Percentiles rank a stretch among this genome's conserved stretches.
Conservation (phyloP, 2,888 invertebrate species). For the Erannis defoliaria region DNA sequence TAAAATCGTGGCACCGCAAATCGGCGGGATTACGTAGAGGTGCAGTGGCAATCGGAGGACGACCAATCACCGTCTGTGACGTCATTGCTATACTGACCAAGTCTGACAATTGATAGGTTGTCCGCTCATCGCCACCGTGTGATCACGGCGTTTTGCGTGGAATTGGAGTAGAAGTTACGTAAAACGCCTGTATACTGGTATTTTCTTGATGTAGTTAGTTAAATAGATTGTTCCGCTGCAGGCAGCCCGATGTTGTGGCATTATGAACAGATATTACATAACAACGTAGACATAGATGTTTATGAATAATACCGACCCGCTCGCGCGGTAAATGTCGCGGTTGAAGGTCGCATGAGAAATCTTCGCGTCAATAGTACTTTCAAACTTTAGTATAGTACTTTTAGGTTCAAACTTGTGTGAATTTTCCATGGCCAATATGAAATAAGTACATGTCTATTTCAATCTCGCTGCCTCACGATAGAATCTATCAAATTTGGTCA, state of each 20-base stretch:
- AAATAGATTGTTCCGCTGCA: conserved; percentile 23
- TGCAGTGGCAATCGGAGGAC: neutral
- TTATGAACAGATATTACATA: conserved; percentile 43
- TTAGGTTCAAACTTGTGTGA: neutral
- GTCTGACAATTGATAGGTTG: neutral
- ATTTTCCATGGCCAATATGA: neutral
- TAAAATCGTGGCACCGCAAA: neutral
- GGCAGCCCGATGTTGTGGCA: conserved; percentile 33
- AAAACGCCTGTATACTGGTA: conserved; percentile 11
- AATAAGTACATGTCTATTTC: neutral
- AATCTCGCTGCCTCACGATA: no score
- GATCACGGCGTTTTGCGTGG: neutral
- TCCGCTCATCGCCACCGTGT: neutral
- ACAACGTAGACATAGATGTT: conserved; percentile 20
- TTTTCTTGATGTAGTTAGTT: conserved; percentile 13
- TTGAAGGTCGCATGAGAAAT: no score
- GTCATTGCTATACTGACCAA: neutral
- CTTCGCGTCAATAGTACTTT: neutral
- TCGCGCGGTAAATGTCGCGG: neutral
- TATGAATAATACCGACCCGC: neutral
- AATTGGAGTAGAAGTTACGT: neutral
- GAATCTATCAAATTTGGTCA: no score
- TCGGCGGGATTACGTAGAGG: neutral
- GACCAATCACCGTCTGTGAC: neutral
- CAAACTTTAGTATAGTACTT: no score